Evolutionary conservation across 2,797 vertebrate species (phyloP), one percentile per base, ranked within the genome.

Genomic region (Thalassophryne amazonica): DNA sequence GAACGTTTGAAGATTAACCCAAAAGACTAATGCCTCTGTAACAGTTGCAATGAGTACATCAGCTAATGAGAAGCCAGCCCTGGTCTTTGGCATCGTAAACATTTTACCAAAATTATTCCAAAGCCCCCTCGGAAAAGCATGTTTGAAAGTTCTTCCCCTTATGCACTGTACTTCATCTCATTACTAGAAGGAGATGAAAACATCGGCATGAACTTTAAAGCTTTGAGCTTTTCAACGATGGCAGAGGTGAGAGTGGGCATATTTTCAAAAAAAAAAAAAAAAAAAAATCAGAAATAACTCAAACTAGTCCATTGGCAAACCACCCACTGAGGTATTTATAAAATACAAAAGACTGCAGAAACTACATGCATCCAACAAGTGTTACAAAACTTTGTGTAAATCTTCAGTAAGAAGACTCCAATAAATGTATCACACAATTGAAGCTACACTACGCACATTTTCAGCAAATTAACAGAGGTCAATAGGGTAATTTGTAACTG

Each of bases 71-170:
- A 89, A 87, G 73, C 83, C 86, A 77, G 63, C 86, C 86, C 84
- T 80, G 80, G 76, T 91, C 86, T 81, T 89, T 91, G 89, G 89
- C 87, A 89, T 84, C 87, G 83, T 88, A 89, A 90, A 91, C 86
- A 90, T 85, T 87, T 78, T 60, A 79, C 79, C 79, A 90, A 90
- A 89, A 87, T 78, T 83, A 88, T 86, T 86, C 86, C 80, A 86
- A 88, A 88, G 83, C 72, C 78, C 76, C 74, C 47, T 81, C n/a
- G 85, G 72, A 84, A 60, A 79, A 76, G 72, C 61, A 78, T 83
- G 84, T n/a, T 80, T 56, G 72, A 87, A 78, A 87, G 74, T 71
- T 83, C 55, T 65, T 68, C 65, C 64, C 78, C 68, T 66, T 50
- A 67, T 81, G 69, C 39, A 74, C 76, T 67, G 60, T 60, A 73